Percentiles rank a stretch among this genome's conserved stretches.
Conservation (phyloP, 2,113 vertebrate genomes). For the Paraplagusia blochii region DNA sequence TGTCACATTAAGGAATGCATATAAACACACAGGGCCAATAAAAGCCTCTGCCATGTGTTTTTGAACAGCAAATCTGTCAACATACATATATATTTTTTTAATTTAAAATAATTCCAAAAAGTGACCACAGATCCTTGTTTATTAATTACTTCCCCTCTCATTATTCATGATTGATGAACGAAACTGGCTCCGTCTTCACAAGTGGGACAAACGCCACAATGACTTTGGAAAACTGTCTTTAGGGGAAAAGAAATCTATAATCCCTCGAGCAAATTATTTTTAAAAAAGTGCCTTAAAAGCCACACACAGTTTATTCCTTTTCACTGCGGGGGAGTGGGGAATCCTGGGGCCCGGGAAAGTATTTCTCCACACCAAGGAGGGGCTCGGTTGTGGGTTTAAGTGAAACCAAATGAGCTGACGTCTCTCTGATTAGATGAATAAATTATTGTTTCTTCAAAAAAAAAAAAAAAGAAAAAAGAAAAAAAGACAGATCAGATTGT, state of each 20-base stretch:
- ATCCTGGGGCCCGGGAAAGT: constrained; percentile 19
- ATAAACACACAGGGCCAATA: too few relatives aligned
- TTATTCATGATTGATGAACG: constrained; percentile 7
- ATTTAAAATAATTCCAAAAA: too few relatives aligned
- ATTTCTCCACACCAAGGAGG: constrained; percentile 28
- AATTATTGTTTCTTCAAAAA: constrained; percentile 48
- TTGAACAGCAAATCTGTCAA: too few relatives aligned
- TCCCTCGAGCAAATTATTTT: neutral
- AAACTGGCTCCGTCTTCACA: neutral
- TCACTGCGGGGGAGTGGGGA: constrained; percentile 16
- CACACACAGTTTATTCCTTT: constrained; percentile 25
- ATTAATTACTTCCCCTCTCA: constrained; percentile 4
- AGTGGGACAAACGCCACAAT: neutral
- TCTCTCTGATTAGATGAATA: constrained; percentile 43
- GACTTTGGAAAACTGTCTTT: neutral
- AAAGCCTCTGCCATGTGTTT: too few relatives aligned
- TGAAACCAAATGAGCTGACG: constrained; percentile 61
- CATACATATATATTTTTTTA: too few relatives aligned
- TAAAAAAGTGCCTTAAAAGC: constrained; percentile 7
- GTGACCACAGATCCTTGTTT: constrained; percentile 33
- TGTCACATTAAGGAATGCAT: too few relatives aligned
- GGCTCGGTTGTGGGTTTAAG: constrained; percentile 42
- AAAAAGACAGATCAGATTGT: constrained; percentile 28
- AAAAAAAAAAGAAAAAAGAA: too few relatives aligned
- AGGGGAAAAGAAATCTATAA: neutral